phyloP scores from a whole-genome alignment of 2,113 vertebrate genomes.

The Butastur rufipennis region DNA sequence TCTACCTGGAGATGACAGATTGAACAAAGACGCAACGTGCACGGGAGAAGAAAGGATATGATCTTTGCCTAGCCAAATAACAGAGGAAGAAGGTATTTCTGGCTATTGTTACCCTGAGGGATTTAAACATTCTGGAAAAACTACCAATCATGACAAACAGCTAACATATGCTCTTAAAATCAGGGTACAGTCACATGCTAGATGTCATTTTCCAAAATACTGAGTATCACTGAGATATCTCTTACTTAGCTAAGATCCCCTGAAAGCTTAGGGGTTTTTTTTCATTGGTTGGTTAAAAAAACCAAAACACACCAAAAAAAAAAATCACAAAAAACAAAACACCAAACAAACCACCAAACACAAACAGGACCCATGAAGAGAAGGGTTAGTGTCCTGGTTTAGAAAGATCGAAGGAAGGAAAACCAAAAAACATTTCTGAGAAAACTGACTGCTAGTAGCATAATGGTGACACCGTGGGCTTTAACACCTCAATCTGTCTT shows the following conservation, averaged over 20 bases:
- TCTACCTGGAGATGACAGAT: conserved; percentile 51
- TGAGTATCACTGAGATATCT: neutral
- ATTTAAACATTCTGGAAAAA: conserved; percentile 35
- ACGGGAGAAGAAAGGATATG: conserved; percentile 49
- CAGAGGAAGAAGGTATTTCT: conserved; percentile 57
- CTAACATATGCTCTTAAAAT: conserved; percentile 54
- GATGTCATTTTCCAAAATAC: neutral
- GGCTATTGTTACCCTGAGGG: conserved; percentile 47
- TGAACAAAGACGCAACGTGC: neutral
- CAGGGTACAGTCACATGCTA: neutral
- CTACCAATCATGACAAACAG: neutral
- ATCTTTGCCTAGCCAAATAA: conserved; percentile 20
- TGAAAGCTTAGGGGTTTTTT: neutral
- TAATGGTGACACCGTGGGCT: neutral
- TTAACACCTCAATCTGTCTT: neutral
- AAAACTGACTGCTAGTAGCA: neutral
- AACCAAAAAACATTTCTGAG: neutral
- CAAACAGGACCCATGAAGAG: neutral
- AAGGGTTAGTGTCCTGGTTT: neutral
- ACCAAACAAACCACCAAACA: neutral
- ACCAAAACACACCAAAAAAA: neutral
- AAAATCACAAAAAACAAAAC: neutral
- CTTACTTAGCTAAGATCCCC: neutral
- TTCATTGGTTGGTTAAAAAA: neutral
- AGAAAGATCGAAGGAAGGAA: neutral